Percentiles rank a stretch among this genome's conserved stretches.
These are phyloP conservation scores for Xyrauchen texanus DNA, from an alignment of 2,113 vertebrate genomes.

Conservation along the genomic window DNA sequence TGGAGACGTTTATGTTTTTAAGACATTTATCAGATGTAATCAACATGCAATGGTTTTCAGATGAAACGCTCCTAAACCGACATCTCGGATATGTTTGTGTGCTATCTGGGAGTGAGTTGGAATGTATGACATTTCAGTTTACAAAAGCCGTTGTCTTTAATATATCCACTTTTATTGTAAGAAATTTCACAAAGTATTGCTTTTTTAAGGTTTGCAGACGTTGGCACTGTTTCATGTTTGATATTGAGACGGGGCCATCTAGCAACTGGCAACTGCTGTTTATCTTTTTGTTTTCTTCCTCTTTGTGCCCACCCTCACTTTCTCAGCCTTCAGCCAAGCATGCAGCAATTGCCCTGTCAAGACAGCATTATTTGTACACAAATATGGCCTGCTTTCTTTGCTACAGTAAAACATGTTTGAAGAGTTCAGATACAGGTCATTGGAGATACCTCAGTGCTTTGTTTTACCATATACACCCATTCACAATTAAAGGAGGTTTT, in stretches of 20 bases:
- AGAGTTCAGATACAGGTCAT: constrained; percentile 30
- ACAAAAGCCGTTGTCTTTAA: no score
- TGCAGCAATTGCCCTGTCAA: constrained; percentile 12
- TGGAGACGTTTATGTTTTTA: no score
- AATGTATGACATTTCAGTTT: no score
- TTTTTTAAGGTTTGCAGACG: background rate
- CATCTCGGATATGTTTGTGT: no score
- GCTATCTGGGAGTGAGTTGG: no score
- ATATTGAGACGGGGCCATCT: background rate
- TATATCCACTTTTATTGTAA: background rate
- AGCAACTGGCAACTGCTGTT: background rate
- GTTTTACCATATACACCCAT: no score
- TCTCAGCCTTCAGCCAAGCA: constrained; percentile 6
- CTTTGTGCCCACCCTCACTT: constrained; percentile 2
- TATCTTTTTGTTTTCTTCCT: constrained; percentile 11
- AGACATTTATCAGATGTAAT: no score
- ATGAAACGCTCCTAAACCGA: no score
- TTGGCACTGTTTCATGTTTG: no score
- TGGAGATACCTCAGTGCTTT: background rate
- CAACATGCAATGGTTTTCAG: no score
- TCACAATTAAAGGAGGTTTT: no score
- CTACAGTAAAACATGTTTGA: constrained; percentile 12
- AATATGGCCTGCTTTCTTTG: background rate
- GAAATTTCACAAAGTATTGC: background rate
- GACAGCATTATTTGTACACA: constrained; percentile 32